Percentiles rank a stretch among this genome's conserved stretches.
These are phyloP conservation scores for Protaetia brevitarsis DNA, from an alignment of 1,140 invertebrate species.

Conservation along the genomic window DNA sequence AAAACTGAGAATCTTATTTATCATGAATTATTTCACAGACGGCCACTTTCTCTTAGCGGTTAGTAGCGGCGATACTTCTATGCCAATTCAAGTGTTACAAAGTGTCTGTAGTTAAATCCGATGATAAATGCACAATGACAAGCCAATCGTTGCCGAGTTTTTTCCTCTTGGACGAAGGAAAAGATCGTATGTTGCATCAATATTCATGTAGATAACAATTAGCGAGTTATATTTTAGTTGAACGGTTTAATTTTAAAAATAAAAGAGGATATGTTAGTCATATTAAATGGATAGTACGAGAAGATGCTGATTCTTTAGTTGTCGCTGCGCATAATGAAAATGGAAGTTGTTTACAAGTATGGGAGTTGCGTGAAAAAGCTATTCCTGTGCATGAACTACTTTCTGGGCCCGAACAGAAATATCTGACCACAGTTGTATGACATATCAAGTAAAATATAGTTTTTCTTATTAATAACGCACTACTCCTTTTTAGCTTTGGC, in stretches of 20 bases:
- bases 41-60: conserved; percentile 78
- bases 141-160: conserved; percentile 79
- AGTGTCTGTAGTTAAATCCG: conserved; percentile 59
- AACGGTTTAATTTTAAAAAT: conserved; percentile 28
- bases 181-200: conserved; percentile 51
- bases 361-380: conserved; percentile 79
- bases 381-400: conserved; percentile 76
- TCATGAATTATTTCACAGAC: conserved; percentile 53
- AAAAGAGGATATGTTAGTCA: conserved; percentile 58
- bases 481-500: conserved; percentile 57
- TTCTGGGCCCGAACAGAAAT: conserved; percentile 52
- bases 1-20: background rate
- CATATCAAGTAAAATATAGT: conserved; percentile 10
- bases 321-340: conserved; percentile 63
- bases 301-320: conserved; percentile 78
- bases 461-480: background rate
- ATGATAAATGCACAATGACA: conserved; percentile 55
- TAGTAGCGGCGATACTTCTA: conserved; percentile 64
- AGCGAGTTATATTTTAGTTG: conserved; percentile 18
- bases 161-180: conserved; percentile 64
- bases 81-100: conserved; percentile 74
- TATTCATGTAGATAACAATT: background rate
- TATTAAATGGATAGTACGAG: conserved; percentile 76
- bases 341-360: conserved; percentile 74
- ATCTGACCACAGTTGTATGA: conserved; percentile 69